A percentile compares a stretch with the other conserved stretches of the same genome.
Conservation (phyloP, 2,797 vertebrate species). For the Urophycis tenuis region DNA sequence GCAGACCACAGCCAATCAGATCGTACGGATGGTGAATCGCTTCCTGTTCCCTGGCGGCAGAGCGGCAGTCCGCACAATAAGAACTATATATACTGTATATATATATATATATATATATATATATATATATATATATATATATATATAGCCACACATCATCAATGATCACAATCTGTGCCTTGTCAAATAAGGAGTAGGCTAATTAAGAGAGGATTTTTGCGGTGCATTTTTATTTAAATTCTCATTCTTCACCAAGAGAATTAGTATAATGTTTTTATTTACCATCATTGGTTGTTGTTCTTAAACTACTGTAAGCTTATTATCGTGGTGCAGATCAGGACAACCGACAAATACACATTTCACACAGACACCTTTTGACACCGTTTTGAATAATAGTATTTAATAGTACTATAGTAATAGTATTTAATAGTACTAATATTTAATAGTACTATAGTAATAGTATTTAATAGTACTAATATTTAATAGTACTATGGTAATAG, state of each 20-base stretch:
- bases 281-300: no score
- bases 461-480: no score
- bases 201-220: no score
- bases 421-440: no score
- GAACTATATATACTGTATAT: not conserved
- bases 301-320: no score
- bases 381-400: no score
- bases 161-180: not conserved
- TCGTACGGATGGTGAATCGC: not conserved
- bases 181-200: no score
- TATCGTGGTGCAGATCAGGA: no score
- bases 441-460: no score
- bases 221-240: not conserved
- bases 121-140: not conserved
- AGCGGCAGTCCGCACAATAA: not conserved
- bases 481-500: no score
- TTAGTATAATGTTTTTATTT: not conserved
- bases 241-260: not conserved
- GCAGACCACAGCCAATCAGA: constrained; percentile 29
- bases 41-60: constrained; percentile 37
- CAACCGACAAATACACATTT: not conserved
- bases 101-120: not conserved
- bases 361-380: no score
- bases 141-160: not conserved
- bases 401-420: no score